Evolutionary conservation across 1,140 invertebrate genomes (phyloP).

Genomic region (Bradysia coprophila): DNA sequence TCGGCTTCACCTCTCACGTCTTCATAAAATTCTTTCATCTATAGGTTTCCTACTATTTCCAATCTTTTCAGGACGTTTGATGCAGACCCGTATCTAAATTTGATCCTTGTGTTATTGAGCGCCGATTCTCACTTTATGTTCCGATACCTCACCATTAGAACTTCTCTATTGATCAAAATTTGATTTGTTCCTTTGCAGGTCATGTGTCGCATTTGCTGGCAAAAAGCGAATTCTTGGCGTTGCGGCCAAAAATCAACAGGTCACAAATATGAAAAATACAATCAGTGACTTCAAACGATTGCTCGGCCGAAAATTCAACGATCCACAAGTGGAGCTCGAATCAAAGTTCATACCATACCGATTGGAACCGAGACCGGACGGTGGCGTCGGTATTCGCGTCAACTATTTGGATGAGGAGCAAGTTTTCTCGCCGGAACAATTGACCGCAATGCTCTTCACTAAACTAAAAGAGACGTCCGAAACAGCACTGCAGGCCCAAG

Average conservation of each 20-base stretch:
- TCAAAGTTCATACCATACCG: constrained; percentile 55
- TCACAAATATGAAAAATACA: constrained; percentile 96
- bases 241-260: constrained; percentile 89
- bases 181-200: too few species aligned
- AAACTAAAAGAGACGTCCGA: constrained; percentile 90
- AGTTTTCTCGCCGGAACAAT: constrained; percentile 83
- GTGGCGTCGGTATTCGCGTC: constrained; percentile 64
- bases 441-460: constrained; percentile 91
- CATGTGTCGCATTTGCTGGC: constrained; percentile 86
- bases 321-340: constrained; percentile 72
- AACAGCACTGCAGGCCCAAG: constrained; percentile 66
- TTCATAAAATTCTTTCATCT: too few species aligned
- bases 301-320: constrained; percentile 69
- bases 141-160: too few species aligned
- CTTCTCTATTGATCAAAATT: too few species aligned
- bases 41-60: too few species aligned
- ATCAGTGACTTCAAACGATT: constrained; percentile 85
- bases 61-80: too few species aligned
- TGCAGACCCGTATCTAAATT: too few species aligned
- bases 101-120: too few species aligned
- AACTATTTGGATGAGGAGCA: constrained; percentile 74
- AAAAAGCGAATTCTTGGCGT: constrained; percentile 87
- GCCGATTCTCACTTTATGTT: too few species aligned
- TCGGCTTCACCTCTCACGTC: too few species aligned
- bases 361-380: constrained; percentile 46